phyloP scores from a whole-genome alignment of 2,797 vertebrate genomes.

The Epinephelus malabaricus region DNA sequence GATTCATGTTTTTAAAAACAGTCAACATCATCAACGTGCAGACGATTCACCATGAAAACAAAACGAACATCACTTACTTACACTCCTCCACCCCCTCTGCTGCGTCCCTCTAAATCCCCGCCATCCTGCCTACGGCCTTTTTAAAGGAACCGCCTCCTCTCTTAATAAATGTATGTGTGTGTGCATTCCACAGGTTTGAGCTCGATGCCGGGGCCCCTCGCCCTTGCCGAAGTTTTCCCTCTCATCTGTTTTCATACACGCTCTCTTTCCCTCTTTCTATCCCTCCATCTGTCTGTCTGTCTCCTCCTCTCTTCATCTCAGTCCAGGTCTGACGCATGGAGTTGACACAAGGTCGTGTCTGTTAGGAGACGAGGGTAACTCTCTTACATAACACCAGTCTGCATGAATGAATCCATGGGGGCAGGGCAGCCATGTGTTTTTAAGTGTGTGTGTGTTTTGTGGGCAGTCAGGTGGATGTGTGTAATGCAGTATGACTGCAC shows the following conservation, averaged over 20 bases:
- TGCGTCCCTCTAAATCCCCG: not conserved
- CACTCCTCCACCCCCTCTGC: not conserved
- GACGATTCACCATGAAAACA: not conserved
- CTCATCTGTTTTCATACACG: conserved; percentile 10
- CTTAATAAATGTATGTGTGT: not conserved
- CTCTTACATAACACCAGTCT: conserved; percentile 75
- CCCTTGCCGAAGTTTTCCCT: conserved; percentile 1
- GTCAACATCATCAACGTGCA: not conserved
- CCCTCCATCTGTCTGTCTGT: not conserved
- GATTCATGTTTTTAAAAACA: not conserved
- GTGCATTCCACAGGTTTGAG: conserved; percentile 37
- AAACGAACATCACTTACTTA: not conserved
- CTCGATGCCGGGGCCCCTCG: not conserved
- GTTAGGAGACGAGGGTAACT: conserved; percentile 48
- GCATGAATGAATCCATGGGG: conserved; percentile 67
- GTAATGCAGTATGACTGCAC: conserved; percentile 13
- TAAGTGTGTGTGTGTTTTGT: not conserved
- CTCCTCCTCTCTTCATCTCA: conserved; percentile 4
- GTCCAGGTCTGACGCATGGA: conserved; percentile 40
- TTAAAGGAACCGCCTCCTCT: not conserved
- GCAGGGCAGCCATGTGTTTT: conserved; percentile 39
- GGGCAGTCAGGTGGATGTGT: conserved; percentile 21
- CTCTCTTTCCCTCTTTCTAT: not conserved
- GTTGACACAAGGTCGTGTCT: conserved; percentile 71
- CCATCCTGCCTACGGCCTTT: conserved; percentile 24